A percentile compares a stretch with the other conserved stretches of the same genome.
These are phyloP conservation scores for Micromys minutus DNA, from an alignment of 2,113 vertebrate genomes.

Conservation along the genomic window DNA sequence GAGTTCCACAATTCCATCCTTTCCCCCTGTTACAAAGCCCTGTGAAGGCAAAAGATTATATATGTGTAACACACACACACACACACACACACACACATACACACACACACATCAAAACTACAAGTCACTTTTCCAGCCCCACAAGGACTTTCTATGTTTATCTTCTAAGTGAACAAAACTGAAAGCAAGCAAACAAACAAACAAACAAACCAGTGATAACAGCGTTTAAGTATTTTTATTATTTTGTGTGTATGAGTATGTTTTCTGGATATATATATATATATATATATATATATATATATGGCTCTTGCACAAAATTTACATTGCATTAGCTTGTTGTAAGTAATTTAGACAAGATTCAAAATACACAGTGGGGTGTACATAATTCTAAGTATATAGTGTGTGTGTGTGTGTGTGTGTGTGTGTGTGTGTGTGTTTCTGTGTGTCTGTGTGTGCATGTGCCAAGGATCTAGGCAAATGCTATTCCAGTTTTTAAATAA, in stretches of 20 bases:
- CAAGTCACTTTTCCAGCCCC: background rate
- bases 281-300: background rate
- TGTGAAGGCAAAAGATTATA: constrained; percentile 77
- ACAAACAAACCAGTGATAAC: background rate
- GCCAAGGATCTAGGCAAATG: background rate
- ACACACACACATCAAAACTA: background rate
- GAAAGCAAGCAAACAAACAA: background rate
- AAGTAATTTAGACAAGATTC: background rate
- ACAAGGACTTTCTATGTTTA: background rate
- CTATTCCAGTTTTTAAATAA: background rate
- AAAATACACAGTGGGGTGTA: background rate
- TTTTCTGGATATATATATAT: background rate
- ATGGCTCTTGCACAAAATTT: background rate
- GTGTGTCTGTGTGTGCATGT: accelerated
- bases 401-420: background rate
- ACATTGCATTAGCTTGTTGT: background rate
- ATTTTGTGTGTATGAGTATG: background rate
- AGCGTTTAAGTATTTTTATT: background rate
- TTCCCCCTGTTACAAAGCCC: constrained; percentile 98
- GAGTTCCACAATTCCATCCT: constrained; percentile 97
- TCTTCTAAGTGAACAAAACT: background rate
- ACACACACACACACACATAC: no score
- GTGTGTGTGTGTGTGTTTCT: background rate
- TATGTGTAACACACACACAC: background rate
- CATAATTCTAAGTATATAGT: background rate